Evolutionary conservation across 2,113 vertebrate genomes (phyloP), one percentile per base, ranked within the genome.

Genomic region (Neoarius graeffei): DNA sequence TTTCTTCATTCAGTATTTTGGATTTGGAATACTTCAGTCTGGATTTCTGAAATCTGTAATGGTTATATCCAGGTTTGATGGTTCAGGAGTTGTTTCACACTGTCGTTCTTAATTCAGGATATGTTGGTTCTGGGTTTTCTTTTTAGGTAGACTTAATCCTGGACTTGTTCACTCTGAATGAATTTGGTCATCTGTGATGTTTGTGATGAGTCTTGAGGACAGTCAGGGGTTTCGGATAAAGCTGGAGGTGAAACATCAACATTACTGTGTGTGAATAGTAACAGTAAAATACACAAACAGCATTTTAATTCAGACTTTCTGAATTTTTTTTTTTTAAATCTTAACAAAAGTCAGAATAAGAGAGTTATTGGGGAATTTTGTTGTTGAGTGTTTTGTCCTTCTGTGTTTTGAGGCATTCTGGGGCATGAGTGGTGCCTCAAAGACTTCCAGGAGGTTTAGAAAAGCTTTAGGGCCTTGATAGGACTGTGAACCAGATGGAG

Each of bases 401-500:
- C 15, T 62, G 27, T 23, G 20, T 62, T 35, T 8, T 60, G 27
- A 14, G 30, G 27, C 19, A 62, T 82, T 60, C 7, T 81, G 56
- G 80, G 80, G 42, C n/a, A n/a, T 23, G 66, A 89, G 73, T 85
- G 84, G 67, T 1, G 66, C 83, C 90, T 89, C 84, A 59, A 89
- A 89, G 69, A 77, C 71, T 84, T 76, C 67, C 83, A 52, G 20
- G 80, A 30, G 82, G 90, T 79, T 91, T 91, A 89, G 83, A 64
- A 83, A 86, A 80, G 80, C 87, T 91, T 77, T 89, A 84, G 67
- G 81, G 87, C 50, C 48, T 56, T 82, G 54, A 87, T 88, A 90
- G 67, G 90, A 77, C 89, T 92, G 71, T 76, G 19, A 35, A 60
- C 69, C 92, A 93, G 91, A 91, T 81, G 79, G 79, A 50, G 56